Evolutionary conservation across 2,113 vertebrate species (phyloP).

Genomic region (Mormyrus lacerda): DNA sequence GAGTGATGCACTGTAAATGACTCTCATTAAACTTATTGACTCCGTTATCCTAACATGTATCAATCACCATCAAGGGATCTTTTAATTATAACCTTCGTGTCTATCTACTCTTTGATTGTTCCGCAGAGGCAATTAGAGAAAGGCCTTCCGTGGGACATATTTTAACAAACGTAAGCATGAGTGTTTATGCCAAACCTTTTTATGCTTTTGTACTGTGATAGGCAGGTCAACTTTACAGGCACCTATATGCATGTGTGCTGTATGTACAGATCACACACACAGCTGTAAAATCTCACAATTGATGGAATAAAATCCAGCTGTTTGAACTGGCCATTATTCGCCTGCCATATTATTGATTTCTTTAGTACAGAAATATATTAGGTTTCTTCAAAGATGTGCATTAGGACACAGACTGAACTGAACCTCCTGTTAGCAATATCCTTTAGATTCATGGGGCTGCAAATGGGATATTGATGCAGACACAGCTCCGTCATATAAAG

Average conservation of each 20-base stretch:
- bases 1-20: not conserved
- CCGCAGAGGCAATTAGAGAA: slow-evolving; percentile 1
- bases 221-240: not conserved
- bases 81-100: not conserved
- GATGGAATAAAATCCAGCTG: not conserved
- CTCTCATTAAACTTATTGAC: not conserved
- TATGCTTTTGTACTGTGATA: not conserved
- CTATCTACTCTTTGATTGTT: not conserved
- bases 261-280: not conserved
- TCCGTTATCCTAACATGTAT: not conserved
- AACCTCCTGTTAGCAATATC: slow-evolving; percentile 55
- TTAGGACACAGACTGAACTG: slow-evolving; percentile 38
- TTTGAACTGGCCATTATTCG: slow-evolving; percentile 6
- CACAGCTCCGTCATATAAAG: slow-evolving; percentile 33
- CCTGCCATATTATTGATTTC: slow-evolving; percentile 47
- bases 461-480: slow-evolving; percentile 63
- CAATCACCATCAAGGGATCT: not conserved
- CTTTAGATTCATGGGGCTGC: slow-evolving; percentile 58
- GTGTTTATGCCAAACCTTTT: not conserved
- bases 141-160: not conserved
- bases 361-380: slow-evolving; percentile 53
- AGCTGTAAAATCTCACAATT: not conserved
- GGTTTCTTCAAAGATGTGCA: slow-evolving; percentile 34
- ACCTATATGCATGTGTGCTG: not conserved
- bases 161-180: not conserved